These are phyloP conservation scores for Eulemur albifrons DNA, from an alignment of 2,797 vertebrate species.

Conservation along the genomic window DNA sequence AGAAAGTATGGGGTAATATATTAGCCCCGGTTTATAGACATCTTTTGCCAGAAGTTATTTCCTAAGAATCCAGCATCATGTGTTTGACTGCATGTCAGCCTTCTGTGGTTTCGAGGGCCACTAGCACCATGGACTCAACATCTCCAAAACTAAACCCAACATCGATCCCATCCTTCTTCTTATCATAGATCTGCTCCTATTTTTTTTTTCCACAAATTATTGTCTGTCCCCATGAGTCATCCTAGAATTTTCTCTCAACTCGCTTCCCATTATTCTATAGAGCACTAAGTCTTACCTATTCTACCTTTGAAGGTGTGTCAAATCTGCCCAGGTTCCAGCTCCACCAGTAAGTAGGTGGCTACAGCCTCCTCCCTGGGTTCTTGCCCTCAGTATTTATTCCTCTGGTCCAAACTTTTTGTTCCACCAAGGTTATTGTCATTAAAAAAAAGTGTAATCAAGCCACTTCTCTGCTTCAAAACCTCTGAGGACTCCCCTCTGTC, in stretches of 20 bases:
- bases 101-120: neutral
- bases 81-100: neutral
- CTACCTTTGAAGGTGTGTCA: neutral
- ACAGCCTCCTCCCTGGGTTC: neutral
- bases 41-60: neutral
- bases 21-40: neutral
- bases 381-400: neutral
- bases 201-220: neutral
- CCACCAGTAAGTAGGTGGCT: neutral
- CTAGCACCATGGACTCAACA: neutral
- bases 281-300: neutral
- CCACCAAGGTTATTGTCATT: neutral
- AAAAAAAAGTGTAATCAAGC: neutral
- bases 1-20: neutral
- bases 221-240: neutral
- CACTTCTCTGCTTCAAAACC: neutral
- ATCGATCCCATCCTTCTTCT: neutral
- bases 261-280: neutral
- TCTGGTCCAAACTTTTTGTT: neutral
- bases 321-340: neutral
- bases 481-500: neutral
- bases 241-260: neutral
- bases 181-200: neutral
- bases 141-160: neutral
- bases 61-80: slow-evolving; percentile 3